phyloP scores from a whole-genome alignment of 92 coral and sea anemone species.

The Siderastrea radians region DNA sequence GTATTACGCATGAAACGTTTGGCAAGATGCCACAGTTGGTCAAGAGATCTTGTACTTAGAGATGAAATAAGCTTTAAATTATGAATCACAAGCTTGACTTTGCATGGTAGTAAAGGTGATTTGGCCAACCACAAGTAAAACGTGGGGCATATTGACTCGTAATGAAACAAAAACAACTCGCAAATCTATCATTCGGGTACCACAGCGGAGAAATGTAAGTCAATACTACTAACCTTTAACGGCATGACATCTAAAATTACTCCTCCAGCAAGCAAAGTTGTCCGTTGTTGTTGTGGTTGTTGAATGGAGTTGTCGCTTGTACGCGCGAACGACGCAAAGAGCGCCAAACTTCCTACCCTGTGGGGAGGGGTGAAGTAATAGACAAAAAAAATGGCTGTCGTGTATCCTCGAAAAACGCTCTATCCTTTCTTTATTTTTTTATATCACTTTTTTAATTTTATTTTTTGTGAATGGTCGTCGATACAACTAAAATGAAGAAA shows the following conservation, averaged over 20 bases:
- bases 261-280: background rate
- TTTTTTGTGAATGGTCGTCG: too few relatives aligned
- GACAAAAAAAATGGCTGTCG: background rate
- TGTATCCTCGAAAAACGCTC: background rate
- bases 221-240: conserved; percentile 18
- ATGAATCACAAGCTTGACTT: too few relatives aligned
- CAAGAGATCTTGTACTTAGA: too few relatives aligned
- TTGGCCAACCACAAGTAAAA: too few relatives aligned
- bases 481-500: too few relatives aligned
- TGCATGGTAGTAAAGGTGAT: too few relatives aligned
- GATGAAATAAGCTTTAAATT: too few relatives aligned
- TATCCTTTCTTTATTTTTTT: background rate
- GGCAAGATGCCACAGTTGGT: too few relatives aligned
- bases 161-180: background rate
- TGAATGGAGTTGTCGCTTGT: background rate
- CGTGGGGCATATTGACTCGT: background rate
- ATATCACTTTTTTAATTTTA: too few relatives aligned
- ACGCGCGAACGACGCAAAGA: conserved; percentile 49
- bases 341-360: background rate
- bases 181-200: background rate
- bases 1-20: too few relatives aligned
- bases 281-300: conserved; percentile 29
- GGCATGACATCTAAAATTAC: conserved; percentile 17
- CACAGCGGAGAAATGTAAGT: background rate
- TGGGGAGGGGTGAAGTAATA: background rate